These are phyloP conservation scores for Macrobrachium rosenbergii DNA, from an alignment of 1,140 invertebrate genomes.

Conservation along the genomic window DNA sequence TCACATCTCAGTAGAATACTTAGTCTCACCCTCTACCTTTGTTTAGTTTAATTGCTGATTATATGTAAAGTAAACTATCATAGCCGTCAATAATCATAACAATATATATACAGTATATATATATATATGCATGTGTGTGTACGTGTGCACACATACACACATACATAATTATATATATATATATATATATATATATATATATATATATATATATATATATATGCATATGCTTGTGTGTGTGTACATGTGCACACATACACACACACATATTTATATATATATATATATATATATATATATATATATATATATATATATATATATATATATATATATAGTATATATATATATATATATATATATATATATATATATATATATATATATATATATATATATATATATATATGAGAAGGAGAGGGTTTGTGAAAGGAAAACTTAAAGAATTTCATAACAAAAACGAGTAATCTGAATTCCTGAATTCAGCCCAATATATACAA, in stretches of 20 bases:
- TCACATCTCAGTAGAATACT: too few species aligned
- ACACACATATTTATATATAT: neutral
- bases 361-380: slow-evolving; percentile 30
- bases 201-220: slow-evolving; percentile 15
- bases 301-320: slow-evolving; percentile 33
- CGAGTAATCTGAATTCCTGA: too few species aligned
- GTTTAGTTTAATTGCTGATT: too few species aligned
- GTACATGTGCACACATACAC: neutral
- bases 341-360: slow-evolving; percentile 37
- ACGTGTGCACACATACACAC: neutral
- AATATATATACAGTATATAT: too few species aligned
- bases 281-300: slow-evolving; percentile 20
- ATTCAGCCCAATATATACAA: too few species aligned
- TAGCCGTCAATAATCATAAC: too few species aligned
- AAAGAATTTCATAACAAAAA: too few species aligned
- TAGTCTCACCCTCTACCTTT: too few species aligned
- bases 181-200: slow-evolving; percentile 9
- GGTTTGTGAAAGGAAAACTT: too few species aligned
- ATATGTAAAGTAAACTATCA: too few species aligned
- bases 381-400: slow-evolving; percentile 11
- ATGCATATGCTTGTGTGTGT: neutral
- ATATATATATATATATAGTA: slow-evolving; percentile 23
- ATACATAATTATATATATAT: neutral
- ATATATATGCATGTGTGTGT: too few species aligned
- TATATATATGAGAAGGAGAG: too few species aligned